A percentile compares a stretch with the other conserved stretches of the same genome.
Evolutionary conservation across 2,888 invertebrate genomes (phyloP).

Genomic region (Arrhopalites spinosus): DNA sequence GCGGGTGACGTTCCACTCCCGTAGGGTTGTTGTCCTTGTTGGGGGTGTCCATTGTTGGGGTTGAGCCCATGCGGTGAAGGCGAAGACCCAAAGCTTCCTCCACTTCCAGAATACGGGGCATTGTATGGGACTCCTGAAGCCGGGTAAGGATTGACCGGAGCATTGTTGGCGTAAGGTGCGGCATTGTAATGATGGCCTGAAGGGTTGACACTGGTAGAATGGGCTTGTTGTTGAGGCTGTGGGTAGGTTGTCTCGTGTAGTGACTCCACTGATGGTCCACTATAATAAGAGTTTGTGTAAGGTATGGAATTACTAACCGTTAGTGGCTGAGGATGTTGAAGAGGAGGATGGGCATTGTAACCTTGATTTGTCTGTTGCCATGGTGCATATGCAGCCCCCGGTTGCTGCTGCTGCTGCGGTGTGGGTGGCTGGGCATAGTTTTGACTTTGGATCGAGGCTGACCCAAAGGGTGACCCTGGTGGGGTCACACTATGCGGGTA

Average conservation of each 20-base stretch:
- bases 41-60: background rate
- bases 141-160: conserved; percentile 50
- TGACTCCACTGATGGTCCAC: conserved; percentile 33
- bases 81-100: conserved; percentile 37
- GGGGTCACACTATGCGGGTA: conserved; percentile 13
- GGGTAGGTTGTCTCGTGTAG: conserved; percentile 32
- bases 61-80: conserved; percentile 33
- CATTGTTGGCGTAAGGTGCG: conserved; percentile 49
- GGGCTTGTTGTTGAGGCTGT: conserved; percentile 44
- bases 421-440: conserved; percentile 7
- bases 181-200: conserved; percentile 53
- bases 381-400: no score
- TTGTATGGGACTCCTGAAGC: conserved; percentile 53
- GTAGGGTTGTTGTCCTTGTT: conserved; percentile 17
- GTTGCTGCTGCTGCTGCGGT: conserved; percentile 38
- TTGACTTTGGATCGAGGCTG: conserved; percentile 34
- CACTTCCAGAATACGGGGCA: conserved; percentile 44
- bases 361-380: conserved; percentile 36
- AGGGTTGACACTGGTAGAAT: conserved; percentile 54
- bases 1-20: background rate
- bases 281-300: conserved; percentile 36
- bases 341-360: conserved; percentile 35
- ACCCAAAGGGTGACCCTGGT: background rate
- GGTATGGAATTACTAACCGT: conserved; percentile 37
- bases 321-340: conserved; percentile 33